Base-by-base conservation (phyloP, 2,888 invertebrate species). In the Tetramorium bicarinatum region DNA sequence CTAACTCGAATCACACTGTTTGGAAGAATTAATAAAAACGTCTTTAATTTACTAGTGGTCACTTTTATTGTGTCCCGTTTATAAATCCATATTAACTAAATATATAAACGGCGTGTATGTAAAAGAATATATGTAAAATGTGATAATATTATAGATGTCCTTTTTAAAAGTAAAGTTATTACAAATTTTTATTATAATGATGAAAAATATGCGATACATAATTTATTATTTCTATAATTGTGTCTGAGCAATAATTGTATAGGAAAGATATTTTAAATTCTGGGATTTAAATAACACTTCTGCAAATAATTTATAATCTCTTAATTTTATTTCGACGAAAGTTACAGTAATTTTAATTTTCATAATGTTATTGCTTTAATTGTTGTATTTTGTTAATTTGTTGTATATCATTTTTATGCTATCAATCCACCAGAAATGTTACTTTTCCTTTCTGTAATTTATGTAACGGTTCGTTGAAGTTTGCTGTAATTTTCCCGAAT, bases 11-110 rank as follows among this genome's bases (percentile, higher is more conserved):
- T 85, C 66, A 87, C 81, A 84, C 76, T 87, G 89, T 89, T 89
- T 84, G 72, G 85, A 87, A 62, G 64, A 85, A 74, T 83, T 85
- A 89, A 89, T 89, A 89, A 89, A 89, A 89, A 77, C 64, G 66
- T 88, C 89, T 88, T 87, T 87, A 87, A 89, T 89, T 89, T 88
- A 87, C 82, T 41, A 29, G 29, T 49, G 38, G 38, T 52, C 11
- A 56, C 8, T 49, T 77, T 82, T 41, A 69, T 47, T 62, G 52
- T 15, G 47, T 47, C 59, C 66, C 29, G 56, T 64, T 49, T 38
- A 29, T 38, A 18, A n/a, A 52, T 62, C 44, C 41, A 6, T 81
- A 15, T 18, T 41, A 41, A 18, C 29, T 34, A 34, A 54, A 29
- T 75, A 47, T 34, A 49, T 38, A 21, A 61, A 41, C 0, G 11